A percentile compares a stretch with the other conserved stretches of the same genome.
These are phyloP conservation scores for Pseudochirops corinnae DNA, from an alignment of 2,797 vertebrate species.

Conservation along the genomic window DNA sequence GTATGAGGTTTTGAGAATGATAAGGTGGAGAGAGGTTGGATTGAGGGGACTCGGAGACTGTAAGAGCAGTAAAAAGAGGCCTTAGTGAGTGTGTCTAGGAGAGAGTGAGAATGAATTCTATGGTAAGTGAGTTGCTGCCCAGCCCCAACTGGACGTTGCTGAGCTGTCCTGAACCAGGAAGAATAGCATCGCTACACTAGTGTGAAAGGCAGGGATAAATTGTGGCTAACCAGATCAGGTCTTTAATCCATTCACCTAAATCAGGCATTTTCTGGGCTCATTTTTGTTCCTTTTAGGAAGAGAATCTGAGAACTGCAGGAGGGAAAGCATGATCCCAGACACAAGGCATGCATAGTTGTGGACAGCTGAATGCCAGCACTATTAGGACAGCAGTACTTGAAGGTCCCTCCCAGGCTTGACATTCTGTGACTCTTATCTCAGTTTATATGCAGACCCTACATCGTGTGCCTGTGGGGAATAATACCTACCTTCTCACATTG, in stretches of 20 bases:
- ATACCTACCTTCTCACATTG: accelerated
- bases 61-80: background rate
- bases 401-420: background rate
- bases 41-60: background rate
- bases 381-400: background rate
- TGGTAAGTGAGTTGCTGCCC: background rate
- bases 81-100: background rate
- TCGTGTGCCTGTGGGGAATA: background rate
- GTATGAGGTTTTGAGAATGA: background rate
- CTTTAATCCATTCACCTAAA: background rate
- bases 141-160: background rate
- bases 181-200: background rate
- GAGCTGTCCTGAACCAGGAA: background rate
- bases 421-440: background rate
- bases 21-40: background rate
- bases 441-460: background rate
- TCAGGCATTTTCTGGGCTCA: background rate
- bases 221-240: background rate
- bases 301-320: background rate
- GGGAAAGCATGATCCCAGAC: background rate
- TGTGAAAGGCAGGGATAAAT: background rate
- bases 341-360: background rate
- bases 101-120: background rate
- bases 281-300: background rate
- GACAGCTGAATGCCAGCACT: background rate